A percentile compares a stretch with the other conserved stretches of the same genome.
These are phyloP conservation scores for Galerucella calmariensis DNA, from an alignment of 2,888 invertebrate genomes.

Conservation along the genomic window DNA sequence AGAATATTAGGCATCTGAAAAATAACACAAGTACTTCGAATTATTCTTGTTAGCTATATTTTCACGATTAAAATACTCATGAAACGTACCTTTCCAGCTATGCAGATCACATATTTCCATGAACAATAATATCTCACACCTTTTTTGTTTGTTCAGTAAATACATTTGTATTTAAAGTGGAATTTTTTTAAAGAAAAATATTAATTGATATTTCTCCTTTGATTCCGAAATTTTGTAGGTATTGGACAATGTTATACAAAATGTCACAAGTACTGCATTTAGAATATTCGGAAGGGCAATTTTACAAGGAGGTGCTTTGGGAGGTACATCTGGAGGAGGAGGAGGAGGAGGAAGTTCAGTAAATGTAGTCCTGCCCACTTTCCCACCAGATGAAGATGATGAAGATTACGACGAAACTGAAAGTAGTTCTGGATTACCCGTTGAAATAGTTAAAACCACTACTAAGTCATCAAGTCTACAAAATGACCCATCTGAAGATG, in stretches of 20 bases:
- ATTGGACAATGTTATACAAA: conserved; percentile 82
- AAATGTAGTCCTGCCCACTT: conserved; percentile 74
- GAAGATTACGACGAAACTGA: conserved; percentile 66
- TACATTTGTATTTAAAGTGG: background rate
- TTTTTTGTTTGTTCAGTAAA: background rate
- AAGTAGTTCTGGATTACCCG: conserved; percentile 22
- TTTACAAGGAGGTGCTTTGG: conserved; percentile 71
- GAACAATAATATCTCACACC: no score
- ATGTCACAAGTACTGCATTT: conserved; percentile 78
- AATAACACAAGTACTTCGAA: no score
- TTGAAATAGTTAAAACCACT: background rate
- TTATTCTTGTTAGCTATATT: no score
- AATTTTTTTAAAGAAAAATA: no score
- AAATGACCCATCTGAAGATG: conserved; percentile 4
- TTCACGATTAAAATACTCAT: no score
- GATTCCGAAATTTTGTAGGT: conserved; percentile 66
- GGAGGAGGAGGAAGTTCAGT: conserved; percentile 69
- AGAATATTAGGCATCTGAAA: background rate
- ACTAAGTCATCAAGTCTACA: background rate
- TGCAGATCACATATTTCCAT: no score
- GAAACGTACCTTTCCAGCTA: no score
- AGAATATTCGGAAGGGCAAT: conserved; percentile 81
- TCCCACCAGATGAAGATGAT: conserved; percentile 75
- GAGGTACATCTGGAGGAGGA: conserved; percentile 64
- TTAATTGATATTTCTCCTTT: background rate